Conservation (phyloP, 2,888 invertebrate species). For the Neoscelio sp. region DNA sequence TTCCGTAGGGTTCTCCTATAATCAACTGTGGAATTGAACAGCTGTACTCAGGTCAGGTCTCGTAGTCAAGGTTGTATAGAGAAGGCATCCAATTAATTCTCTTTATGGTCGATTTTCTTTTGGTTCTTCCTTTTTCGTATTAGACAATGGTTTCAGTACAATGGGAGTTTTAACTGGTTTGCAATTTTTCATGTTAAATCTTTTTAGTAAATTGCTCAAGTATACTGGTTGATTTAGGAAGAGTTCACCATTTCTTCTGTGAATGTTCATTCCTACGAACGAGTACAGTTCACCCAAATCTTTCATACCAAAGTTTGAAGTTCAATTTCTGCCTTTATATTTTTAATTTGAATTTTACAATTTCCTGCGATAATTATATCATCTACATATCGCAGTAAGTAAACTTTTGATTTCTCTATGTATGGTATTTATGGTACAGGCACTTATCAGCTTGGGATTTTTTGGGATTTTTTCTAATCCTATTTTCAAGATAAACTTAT, state of each 20-base stretch:
- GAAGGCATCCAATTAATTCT: slow-evolving; percentile 67
- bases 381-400: slow-evolving; percentile 12
- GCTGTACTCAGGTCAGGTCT: slow-evolving; percentile 55
- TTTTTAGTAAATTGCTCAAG: slow-evolving; percentile 67
- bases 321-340: too few relatives aligned
- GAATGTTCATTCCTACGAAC: slow-evolving; percentile 73
- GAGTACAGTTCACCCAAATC: slow-evolving; percentile 69
- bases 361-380: slow-evolving; percentile 6
- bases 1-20: slow-evolving; percentile 40
- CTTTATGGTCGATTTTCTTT: slow-evolving; percentile 48
- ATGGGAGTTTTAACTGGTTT: slow-evolving; percentile 69
- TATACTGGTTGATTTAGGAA: slow-evolving; percentile 70
- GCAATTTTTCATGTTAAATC: slow-evolving; percentile 59
- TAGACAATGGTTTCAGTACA: slow-evolving; percentile 61
- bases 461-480: slow-evolving; percentile 13
- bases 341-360: slow-evolving; percentile 61
- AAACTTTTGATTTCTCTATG: not conserved
- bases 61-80: slow-evolving; percentile 50
- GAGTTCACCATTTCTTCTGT: slow-evolving; percentile 40
- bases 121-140: slow-evolving; percentile 6
- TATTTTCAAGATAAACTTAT: slow-evolving; percentile 54
- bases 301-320: slow-evolving; percentile 72
- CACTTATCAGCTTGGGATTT: slow-evolving; percentile 8
- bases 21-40: slow-evolving; percentile 55
- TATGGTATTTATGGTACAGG: not conserved